A percentile compares a stretch with the other conserved stretches of the same genome.
phyloP scores from a whole-genome alignment of 1,140 invertebrate genomes.

The Ectropis grisescens region DNA sequence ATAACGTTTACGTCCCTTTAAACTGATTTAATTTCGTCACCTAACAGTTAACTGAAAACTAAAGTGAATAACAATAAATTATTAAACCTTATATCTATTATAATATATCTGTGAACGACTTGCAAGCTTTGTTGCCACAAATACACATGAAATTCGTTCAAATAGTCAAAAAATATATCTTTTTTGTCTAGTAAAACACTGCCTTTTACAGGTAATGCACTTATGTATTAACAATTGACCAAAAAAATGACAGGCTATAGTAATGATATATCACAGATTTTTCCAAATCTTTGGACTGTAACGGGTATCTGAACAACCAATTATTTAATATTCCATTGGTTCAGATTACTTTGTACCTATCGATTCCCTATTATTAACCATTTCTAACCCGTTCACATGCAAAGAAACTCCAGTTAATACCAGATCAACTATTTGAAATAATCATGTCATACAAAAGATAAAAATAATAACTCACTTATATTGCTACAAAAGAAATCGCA shows the following conservation, averaged over 20 bases:
- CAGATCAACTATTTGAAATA: constrained; percentile 52
- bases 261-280: constrained; percentile 72
- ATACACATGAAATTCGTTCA: constrained; percentile 60
- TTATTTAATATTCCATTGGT: constrained; percentile 28
- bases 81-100: constrained; percentile 66
- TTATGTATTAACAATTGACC: constrained; percentile 71
- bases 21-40: constrained; percentile 66
- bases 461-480: constrained; percentile 52
- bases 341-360: constrained; percentile 53
- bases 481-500: constrained; percentile 49
- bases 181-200: constrained; percentile 57
- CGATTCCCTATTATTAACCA: constrained; percentile 37
- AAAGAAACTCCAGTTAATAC: constrained; percentile 57
- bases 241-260: constrained; percentile 64
- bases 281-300: constrained; percentile 69
- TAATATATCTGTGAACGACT: constrained; percentile 62
- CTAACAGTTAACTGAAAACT: constrained; percentile 61
- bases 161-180: constrained; percentile 68
- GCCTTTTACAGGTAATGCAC: constrained; percentile 47
- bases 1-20: constrained; percentile 65
- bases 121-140: constrained; percentile 59
- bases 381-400: constrained; percentile 59
- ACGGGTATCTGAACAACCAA: constrained; percentile 46
- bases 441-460: constrained; percentile 46
- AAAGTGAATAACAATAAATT: constrained; percentile 69